Percentiles rank a stretch among this genome's conserved stretches.
phyloP scores from a whole-genome alignment of 2,113 vertebrate species.

The Sander vitreus region DNA sequence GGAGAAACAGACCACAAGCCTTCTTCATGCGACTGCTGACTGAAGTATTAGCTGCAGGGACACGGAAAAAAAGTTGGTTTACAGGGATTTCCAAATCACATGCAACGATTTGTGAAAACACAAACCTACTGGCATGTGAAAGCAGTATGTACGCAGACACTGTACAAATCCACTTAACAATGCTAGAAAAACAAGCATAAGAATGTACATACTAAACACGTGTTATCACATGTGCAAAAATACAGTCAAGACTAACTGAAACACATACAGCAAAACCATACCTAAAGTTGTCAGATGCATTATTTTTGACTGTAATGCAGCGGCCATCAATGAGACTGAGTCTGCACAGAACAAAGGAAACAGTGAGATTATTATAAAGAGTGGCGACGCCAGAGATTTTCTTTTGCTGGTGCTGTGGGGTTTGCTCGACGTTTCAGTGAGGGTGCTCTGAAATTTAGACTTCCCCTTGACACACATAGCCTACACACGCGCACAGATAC shows the following conservation, averaged over 20 bases:
- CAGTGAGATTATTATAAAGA: background rate
- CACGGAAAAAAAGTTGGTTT: slow-evolving; percentile 7
- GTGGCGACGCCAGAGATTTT: no score
- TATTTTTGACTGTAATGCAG: slow-evolving; percentile 9
- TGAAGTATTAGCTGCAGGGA: slow-evolving; percentile 40
- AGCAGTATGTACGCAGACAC: background rate
- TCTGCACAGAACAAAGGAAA: slow-evolving; percentile 35
- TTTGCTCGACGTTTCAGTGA: no score
- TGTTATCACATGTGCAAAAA: background rate
- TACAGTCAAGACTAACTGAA: background rate
- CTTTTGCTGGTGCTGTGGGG: no score
- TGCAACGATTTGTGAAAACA: slow-evolving; percentile 13
- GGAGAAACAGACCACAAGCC: slow-evolving; percentile 43
- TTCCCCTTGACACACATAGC: no score
- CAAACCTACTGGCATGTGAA: background rate
- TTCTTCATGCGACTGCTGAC: slow-evolving; percentile 58
- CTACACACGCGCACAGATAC: no score
- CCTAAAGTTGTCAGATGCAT: slow-evolving; percentile 39
- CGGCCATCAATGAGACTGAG: background rate
- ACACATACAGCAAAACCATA: slow-evolving; percentile 1
- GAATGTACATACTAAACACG: background rate
- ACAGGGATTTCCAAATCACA: slow-evolving; percentile 37
- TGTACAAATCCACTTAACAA: slow-evolving; percentile 7
- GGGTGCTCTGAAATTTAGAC: no score
- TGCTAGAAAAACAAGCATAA: background rate